Base-by-base conservation (phyloP, 2,113 vertebrate genomes). In the Syngnathus scovelli region DNA sequence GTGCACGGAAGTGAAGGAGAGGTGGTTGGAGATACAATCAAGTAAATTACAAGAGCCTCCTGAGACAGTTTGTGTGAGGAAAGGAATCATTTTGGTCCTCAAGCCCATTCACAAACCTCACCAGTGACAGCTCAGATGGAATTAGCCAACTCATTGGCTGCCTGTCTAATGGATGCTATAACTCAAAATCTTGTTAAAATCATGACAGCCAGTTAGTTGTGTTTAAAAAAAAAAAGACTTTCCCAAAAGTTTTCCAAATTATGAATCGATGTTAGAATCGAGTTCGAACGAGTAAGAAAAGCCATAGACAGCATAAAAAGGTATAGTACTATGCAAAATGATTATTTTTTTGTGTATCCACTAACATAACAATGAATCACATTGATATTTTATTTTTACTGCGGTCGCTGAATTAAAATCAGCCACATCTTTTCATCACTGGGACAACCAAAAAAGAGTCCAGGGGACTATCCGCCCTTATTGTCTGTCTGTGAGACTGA, bases 351-450 rank as follows among this genome's bases (percentile, higher is more conserved):
- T 43, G 8, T 60, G n/a, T 61, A n/a, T 4, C 38, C 19, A 13
- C 59, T 41, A 2, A 60, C n/a, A 9, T 60, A n/a, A 76, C 76
- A 77, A 41, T 71, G 66, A 73, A 80, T 85, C 79, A 85, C 76
- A 80, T 72, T 81, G 77, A 78, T 61, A 69, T 56, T 52, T 70
- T 58, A 66, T 70, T 51, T 44, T 71, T 75, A 76, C 72, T 78
- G 78, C 69, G 64, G 72, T 66, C 51, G 21, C 55, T 68, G 75
- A 61, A 77, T 55, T 66, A 71, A 76, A 69, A 75, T 77, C 72
- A 69, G 16, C 68, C 64, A 46, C 76, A 66, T 70, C 66, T 23
- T 78, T 74, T 78, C 68, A 63, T 59, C 59, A 27, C 58, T 68
- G 37, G 66, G 46, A 72, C 68, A 61, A 60, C 38, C 46, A 67